Evolutionary conservation across 2,888 invertebrate species (phyloP), one percentile per base, ranked within the genome.

Genomic region (Polietes domitor): DNA sequence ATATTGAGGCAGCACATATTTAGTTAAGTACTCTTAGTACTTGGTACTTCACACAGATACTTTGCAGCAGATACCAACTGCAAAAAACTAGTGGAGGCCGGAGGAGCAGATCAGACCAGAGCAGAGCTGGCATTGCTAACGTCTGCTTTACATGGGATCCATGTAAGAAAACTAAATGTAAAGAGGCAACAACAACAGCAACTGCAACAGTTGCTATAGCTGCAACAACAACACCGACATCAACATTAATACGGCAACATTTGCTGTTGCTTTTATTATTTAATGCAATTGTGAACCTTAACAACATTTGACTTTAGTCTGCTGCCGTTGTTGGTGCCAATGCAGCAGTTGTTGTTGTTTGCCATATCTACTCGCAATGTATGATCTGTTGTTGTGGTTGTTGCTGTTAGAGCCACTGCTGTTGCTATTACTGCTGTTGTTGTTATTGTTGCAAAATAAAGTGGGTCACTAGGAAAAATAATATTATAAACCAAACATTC

Each of bases 381-480:
- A 6, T n/a, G 32, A 19, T 12, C 26, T 47, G 32, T 63, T 78
- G 61, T 37, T 82, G 76, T 26, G 58, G 71, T 68, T 37, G 37
- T 12, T 37, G 7, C 37, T 37, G 37, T 12, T 2, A 41, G 26
- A 61, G 41, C 50, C 12, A 37, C 63, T 61, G 70, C 28, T 71
- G 65, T 28, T 82, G 32, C 7, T 71, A 55, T 28, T 82, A 24
- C 7, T 28, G 37, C 7, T 26, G 19, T 37, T 63, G 68, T 53
- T 70, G 19, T 17, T 72, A 9, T 19, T 65, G 55, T 71, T 28
- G 63, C 1, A 17, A 72, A 37, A 37, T 61, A 81, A 84, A 73
- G 81, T 84, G 73, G 84, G 84, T 84, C 81, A 84, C 78, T 81
- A 55, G 84, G 81, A 81, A 84, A 83, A 81, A 65, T 81, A 81